phyloP scores from a whole-genome alignment of 1,140 invertebrate genomes.

The Cotesia vestalis region DNA sequence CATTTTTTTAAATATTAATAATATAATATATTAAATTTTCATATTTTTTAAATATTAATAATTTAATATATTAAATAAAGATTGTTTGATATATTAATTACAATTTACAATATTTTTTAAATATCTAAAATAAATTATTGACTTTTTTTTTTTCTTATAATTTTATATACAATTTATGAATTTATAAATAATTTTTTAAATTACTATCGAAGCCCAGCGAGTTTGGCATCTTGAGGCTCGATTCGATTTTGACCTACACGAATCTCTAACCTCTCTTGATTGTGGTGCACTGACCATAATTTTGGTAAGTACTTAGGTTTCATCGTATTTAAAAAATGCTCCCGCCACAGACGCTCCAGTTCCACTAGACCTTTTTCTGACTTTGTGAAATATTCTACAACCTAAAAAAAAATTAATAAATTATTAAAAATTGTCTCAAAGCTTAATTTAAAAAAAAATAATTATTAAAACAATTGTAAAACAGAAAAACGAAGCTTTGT shows the following conservation, averaged over 20 bases:
- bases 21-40: too few relatives aligned
- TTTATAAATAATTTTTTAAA: conserved; percentile 14
- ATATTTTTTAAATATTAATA: too few relatives aligned
- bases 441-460: conserved; percentile 49
- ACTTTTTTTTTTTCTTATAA: too few relatives aligned
- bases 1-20: too few relatives aligned
- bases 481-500: too few relatives aligned
- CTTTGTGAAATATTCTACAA: conserved; percentile 72
- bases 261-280: conserved; percentile 66
- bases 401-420: conserved; percentile 59
- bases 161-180: too few relatives aligned
- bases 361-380: conserved; percentile 71
- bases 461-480: too few relatives aligned
- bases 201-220: conserved; percentile 53
- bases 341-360: conserved; percentile 79
- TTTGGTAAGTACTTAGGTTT: conserved; percentile 76
- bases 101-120: too few relatives aligned
- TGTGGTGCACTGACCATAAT: conserved; percentile 81
- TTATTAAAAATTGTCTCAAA: conserved; percentile 34
- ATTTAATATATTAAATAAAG: too few relatives aligned
- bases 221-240: conserved; percentile 56
- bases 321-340: conserved; percentile 81
- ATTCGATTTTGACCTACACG: conserved; percentile 59
- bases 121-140: too few relatives aligned
- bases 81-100: too few relatives aligned